Evolutionary conservation across 2,888 invertebrate species (phyloP).

Genomic region (Toxonevra muliebris): DNA sequence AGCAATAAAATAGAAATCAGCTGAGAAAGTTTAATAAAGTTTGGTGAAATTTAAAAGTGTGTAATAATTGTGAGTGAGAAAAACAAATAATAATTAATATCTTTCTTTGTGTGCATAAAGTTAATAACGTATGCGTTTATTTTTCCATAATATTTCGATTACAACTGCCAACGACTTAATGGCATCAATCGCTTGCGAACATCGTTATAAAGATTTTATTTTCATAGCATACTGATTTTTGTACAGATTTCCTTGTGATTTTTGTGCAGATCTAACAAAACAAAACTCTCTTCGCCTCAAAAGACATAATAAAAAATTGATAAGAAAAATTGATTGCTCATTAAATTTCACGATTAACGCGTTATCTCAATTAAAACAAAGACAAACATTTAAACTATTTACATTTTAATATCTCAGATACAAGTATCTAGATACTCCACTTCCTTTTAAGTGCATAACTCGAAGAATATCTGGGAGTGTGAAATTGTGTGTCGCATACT

Average conservation of each 20-base stretch:
- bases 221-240: slow-evolving; percentile 46
- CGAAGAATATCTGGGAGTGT: no score
- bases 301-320: slow-evolving; percentile 5
- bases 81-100: not conserved
- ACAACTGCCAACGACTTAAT: slow-evolving; percentile 40
- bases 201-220: slow-evolving; percentile 55
- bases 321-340: not conserved
- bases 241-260: not conserved
- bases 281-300: slow-evolving; percentile 21
- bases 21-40: slow-evolving; percentile 18
- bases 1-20: slow-evolving; percentile 7
- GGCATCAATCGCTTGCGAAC: slow-evolving; percentile 53
- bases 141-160: no score
- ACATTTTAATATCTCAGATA: not conserved
- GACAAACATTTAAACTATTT: slow-evolving; percentile 1
- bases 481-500: no score
- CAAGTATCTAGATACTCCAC: not conserved
- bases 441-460: not conserved
- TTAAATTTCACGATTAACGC: slow-evolving; percentile 17
- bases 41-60: not conserved
- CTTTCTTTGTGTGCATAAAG: not conserved
- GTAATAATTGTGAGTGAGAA: no score
- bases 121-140: not conserved
- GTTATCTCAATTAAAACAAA: no score
- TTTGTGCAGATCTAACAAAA: slow-evolving; percentile 1